Evolutionary conservation across 2,888 invertebrate species (phyloP).

Genomic region (Fabriciana adippe): DNA sequence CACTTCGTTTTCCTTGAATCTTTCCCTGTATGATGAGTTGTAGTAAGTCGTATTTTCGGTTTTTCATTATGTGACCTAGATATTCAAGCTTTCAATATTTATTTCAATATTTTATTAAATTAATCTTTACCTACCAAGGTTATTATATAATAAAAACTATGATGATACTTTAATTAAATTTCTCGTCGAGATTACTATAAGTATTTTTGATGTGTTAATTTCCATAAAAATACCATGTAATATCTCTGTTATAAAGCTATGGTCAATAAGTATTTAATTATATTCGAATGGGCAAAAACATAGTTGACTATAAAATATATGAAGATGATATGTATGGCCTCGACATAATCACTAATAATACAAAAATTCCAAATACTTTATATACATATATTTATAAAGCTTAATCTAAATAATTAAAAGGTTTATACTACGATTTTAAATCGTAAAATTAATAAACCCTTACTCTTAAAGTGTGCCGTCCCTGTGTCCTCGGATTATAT

Average conservation of each 20-base stretch:
- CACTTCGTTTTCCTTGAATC: too few species aligned
- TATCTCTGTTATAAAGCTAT: background rate
- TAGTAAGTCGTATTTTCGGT: too few species aligned
- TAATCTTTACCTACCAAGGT: too few species aligned
- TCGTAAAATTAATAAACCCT: conserved; percentile 10
- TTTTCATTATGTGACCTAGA: too few species aligned
- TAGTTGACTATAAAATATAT: conserved; percentile 13
- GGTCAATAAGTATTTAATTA: conserved; percentile 4
- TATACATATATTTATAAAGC: background rate
- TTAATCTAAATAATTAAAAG: conserved; percentile 18
- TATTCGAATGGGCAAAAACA: conserved; percentile 5
- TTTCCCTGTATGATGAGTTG: too few species aligned
- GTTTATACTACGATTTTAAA: conserved; percentile 4
- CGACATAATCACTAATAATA: background rate
- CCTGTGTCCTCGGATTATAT: background rate
- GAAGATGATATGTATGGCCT: conserved; percentile 13
- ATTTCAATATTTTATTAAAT: too few species aligned
- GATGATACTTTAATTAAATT: too few species aligned
- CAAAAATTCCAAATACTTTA: background rate
- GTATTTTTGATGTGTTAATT: too few species aligned
- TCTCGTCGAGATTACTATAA: too few species aligned
- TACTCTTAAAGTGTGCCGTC: background rate
- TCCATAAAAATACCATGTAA: too few species aligned
- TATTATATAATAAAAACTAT: too few species aligned
- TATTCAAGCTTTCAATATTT: too few species aligned